A percentile compares a stretch with the other conserved stretches of the same genome.
These are phyloP conservation scores for Mirounga angustirostris DNA, from an alignment of 2,113 vertebrate species.

Conservation along the genomic window DNA sequence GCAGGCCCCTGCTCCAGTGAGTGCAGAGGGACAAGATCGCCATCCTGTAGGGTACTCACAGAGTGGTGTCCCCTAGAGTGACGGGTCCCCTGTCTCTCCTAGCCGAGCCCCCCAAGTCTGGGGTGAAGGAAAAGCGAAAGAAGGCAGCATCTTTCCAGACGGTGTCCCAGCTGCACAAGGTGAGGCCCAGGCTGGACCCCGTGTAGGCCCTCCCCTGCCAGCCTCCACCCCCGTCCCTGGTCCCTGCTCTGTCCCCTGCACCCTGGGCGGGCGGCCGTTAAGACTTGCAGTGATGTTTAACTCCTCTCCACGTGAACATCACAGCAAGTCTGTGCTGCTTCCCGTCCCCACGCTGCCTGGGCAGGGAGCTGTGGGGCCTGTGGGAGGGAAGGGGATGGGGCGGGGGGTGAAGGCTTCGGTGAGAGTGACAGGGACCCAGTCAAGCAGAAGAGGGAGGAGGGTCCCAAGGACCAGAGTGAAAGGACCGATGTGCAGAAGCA, in stretches of 20 bases:
- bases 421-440: not conserved
- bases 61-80: not conserved
- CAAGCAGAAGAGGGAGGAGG: not conserved
- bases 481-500: not conserved
- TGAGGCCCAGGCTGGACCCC: slow-evolving; percentile 78
- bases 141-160: slow-evolving; percentile 97
- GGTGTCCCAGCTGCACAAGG: slow-evolving; percentile 96
- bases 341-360: slow-evolving; percentile 85
- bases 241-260: slow-evolving; percentile 65
- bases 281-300: slow-evolving; percentile 99
- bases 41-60: not conserved
- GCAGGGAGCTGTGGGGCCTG: slow-evolving; percentile 1
- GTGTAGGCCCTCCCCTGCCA: accelerated
- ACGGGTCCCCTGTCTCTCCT: slow-evolving; percentile 63
- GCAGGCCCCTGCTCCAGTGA: slow-evolving; percentile 91
- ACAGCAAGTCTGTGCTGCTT: slow-evolving; percentile 99
- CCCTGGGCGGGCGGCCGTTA: slow-evolving; percentile 92
- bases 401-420: not conserved
- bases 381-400: not conserved
- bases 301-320: slow-evolving; percentile 98
- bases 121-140: slow-evolving; percentile 93
- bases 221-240: not conserved
- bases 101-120: slow-evolving; percentile 87
- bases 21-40: not conserved
- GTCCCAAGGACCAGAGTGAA: not conserved